Percentiles rank a stretch among this genome's conserved stretches.
These are phyloP conservation scores for Tipula helvola DNA, from an alignment of 2,888 invertebrate species.

Conservation along the genomic window DNA sequence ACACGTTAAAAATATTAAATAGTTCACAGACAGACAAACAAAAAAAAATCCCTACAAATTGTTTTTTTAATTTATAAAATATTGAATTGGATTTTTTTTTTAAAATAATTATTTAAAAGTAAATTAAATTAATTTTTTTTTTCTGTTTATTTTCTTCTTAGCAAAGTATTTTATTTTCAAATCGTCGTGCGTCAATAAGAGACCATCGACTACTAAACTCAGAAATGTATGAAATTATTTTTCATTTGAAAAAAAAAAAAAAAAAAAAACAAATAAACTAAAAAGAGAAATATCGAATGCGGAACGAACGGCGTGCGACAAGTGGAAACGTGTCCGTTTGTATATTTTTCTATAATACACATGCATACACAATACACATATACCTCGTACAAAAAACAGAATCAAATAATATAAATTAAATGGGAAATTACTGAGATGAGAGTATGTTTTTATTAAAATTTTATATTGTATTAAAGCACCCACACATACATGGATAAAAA, in stretches of 20 bases:
- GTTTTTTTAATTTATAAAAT: neutral
- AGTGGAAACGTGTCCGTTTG: conserved; percentile 11
- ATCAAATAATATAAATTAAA: neutral
- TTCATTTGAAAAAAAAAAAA: neutral
- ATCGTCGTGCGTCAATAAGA: conserved; percentile 5
- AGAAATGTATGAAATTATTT: neutral
- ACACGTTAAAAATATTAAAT: neutral
- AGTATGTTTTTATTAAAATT: neutral
- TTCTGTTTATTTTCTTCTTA: neutral
- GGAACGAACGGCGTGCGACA: conserved; percentile 9
- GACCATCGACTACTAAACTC: conserved; percentile 10
- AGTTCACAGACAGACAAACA: neutral
- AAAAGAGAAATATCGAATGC: conserved; percentile 6
- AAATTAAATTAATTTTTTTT: neutral
- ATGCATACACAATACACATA: neutral
- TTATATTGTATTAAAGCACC: neutral
- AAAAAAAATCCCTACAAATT: neutral
- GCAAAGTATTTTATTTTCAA: neutral
- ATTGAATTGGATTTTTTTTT: conserved; percentile 9
- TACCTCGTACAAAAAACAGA: neutral
- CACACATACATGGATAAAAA: neutral
- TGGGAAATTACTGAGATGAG: neutral
- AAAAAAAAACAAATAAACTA: neutral
- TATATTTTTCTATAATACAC: neutral
- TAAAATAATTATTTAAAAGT: neutral